A percentile compares a stretch with the other conserved stretches of the same genome.
Evolutionary conservation across 2,888 invertebrate genomes (phyloP).

Genomic region (Elegia similella): DNA sequence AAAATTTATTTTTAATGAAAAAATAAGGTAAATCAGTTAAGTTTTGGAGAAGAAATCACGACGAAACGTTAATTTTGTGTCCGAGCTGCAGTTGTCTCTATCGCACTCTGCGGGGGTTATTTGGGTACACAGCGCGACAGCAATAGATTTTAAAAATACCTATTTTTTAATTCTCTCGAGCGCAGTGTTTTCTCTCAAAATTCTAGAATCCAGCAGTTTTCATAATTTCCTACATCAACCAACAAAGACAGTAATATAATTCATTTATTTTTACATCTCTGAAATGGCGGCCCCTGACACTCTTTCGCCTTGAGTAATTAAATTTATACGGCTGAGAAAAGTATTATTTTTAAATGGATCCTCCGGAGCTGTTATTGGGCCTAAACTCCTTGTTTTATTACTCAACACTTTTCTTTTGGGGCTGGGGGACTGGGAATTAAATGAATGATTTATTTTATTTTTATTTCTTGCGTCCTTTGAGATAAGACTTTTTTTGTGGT

Average conservation of each 20-base stretch:
- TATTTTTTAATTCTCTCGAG: too few relatives aligned
- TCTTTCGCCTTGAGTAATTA: constrained; percentile 7
- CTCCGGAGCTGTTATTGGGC: neutral
- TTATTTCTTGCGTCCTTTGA: neutral
- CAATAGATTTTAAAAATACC: too few relatives aligned
- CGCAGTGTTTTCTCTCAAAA: too few relatives aligned
- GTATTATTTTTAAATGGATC: constrained; percentile 12
- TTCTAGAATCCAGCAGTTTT: neutral
- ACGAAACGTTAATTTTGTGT: too few relatives aligned
- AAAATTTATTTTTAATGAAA: too few relatives aligned
- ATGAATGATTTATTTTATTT: neutral
- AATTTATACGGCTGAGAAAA: neutral
- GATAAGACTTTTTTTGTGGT: neutral
- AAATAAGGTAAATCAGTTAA: too few relatives aligned
- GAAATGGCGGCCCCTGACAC: neutral
- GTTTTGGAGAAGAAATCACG: too few relatives aligned
- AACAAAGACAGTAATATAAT: neutral
- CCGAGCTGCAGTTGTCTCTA: too few relatives aligned
- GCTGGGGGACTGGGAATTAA: neutral
- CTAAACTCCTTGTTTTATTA: neutral
- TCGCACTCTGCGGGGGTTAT: too few relatives aligned
- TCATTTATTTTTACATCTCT: neutral
- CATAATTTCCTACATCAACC: too few relatives aligned
- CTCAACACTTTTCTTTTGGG: neutral
- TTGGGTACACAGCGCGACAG: too few relatives aligned